phyloP scores from a whole-genome alignment of 2,113 vertebrate species.

The Microcebus lehilahytsara region DNA sequence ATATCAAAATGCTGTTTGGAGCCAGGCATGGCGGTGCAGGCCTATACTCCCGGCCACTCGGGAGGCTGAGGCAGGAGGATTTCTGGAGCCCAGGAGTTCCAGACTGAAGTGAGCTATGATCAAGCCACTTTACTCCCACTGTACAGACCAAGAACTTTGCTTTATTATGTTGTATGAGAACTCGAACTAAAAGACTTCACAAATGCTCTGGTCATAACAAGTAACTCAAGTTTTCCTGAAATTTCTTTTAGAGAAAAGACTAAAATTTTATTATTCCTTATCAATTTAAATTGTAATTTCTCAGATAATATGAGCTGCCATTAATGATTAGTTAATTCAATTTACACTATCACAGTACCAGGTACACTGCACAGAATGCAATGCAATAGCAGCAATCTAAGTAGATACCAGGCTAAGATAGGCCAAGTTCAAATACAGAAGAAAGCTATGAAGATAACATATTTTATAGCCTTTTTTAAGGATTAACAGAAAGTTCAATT shows the following conservation, averaged over 20 bases:
- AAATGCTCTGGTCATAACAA: neutral
- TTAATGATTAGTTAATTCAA: constrained; percentile 79
- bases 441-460: constrained; percentile 20
- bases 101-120: no score
- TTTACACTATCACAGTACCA: constrained; percentile 69
- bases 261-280: constrained; percentile 64
- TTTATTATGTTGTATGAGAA: constrained; percentile 12
- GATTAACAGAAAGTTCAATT: constrained; percentile 45
- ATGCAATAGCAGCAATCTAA: constrained; percentile 56
- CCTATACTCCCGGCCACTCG: no score
- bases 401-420: constrained; percentile 46
- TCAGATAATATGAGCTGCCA: constrained; percentile 62
- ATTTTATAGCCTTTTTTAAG: constrained; percentile 51
- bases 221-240: neutral
- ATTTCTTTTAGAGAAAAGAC: constrained; percentile 51
- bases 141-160: neutral
- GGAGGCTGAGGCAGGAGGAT: no score
- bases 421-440: constrained; percentile 58
- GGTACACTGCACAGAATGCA: constrained; percentile 54
- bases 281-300: constrained; percentile 78
- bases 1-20: neutral
- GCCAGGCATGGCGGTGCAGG: no score
- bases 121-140: no score
- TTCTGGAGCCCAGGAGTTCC: no score
- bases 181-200: neutral